Evolutionary conservation across 2,888 invertebrate genomes (phyloP), one percentile per base, ranked within the genome.

Genomic region (Drosophila ochracea): DNA sequence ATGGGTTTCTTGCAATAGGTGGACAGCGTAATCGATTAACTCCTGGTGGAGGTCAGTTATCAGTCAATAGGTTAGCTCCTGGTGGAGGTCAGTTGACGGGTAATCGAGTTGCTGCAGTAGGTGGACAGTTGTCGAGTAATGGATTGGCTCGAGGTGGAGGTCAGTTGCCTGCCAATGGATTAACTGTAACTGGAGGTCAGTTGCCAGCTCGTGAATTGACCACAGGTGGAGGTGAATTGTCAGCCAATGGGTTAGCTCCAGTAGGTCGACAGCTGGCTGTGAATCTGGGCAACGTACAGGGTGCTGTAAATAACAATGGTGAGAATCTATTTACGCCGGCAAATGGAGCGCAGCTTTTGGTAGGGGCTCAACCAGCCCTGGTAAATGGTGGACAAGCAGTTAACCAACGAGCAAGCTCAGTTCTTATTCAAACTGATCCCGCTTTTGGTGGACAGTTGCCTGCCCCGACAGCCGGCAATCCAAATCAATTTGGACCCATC

Each of bases 291-390:
- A 62, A 61, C 10, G 66, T 62, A 13, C 61, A 58, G 11, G n/a
- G 49, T 16, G 11, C 21, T 13, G 61, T 47, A 47, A 73, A 64
- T 59, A 68, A 63, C 47, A 78, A 65, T 16, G 28, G 30, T 55
- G 84, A 78, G 37, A 82, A 82, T 61, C 60, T 78, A 1, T 83
- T 82, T n/a, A 58, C 41, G 49, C 81, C 81, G 5, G 71, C 79
- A 16, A 55, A 65, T n/a, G 71, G 63, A 21, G 69, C 53, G 3
- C 83, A 83, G 52, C 33, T 74, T 31, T 47, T 57, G 13, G 50
- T 73, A 1, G 59, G 57, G 4, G 53, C 58, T n/a, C 78, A 59
- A 6, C 31, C 33, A 37, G 43, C 60, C 16, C 39, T 78, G 41
- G 5, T 67, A 0, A 54, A 39, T 21, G 64, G 68, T 39, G 30